Evolutionary conservation across 1,140 invertebrate genomes (phyloP).

Genomic region (Magallana ariakensis): DNA sequence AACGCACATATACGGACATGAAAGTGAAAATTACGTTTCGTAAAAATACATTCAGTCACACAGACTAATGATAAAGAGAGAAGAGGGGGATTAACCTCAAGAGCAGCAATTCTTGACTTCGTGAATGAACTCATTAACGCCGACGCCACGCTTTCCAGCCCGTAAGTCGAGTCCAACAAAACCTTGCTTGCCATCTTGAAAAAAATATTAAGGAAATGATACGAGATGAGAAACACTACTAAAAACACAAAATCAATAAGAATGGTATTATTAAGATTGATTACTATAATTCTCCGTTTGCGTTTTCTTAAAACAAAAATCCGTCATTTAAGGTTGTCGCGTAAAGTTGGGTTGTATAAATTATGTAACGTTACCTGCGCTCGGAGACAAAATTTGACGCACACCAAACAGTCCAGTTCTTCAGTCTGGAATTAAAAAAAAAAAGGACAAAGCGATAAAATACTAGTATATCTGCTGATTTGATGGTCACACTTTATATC

Average conservation of each 20-base stretch:
- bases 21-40: not conserved
- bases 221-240: not conserved
- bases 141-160: constrained; percentile 91
- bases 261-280: not conserved
- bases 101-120: constrained; percentile 89
- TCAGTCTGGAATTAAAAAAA: constrained; percentile 85
- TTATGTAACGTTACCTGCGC: not conserved
- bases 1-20: not conserved
- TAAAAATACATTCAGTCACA: not conserved
- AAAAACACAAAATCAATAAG: not conserved
- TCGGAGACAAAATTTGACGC: constrained; percentile 83
- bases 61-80: not conserved
- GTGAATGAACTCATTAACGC: constrained; percentile 92
- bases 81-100: constrained; percentile 84
- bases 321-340: too few species aligned
- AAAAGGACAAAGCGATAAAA: not conserved
- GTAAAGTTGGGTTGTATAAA: not conserved
- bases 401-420: constrained; percentile 93
- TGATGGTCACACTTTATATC: too few species aligned
- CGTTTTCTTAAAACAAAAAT: too few species aligned
- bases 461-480: too few species aligned
- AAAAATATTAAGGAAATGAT: not conserved
- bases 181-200: constrained; percentile 80
- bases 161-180: constrained; percentile 86
- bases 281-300: too few species aligned